Evolutionary conservation across 2,888 invertebrate species (phyloP).

Genomic region (Acronicta alni): DNA sequence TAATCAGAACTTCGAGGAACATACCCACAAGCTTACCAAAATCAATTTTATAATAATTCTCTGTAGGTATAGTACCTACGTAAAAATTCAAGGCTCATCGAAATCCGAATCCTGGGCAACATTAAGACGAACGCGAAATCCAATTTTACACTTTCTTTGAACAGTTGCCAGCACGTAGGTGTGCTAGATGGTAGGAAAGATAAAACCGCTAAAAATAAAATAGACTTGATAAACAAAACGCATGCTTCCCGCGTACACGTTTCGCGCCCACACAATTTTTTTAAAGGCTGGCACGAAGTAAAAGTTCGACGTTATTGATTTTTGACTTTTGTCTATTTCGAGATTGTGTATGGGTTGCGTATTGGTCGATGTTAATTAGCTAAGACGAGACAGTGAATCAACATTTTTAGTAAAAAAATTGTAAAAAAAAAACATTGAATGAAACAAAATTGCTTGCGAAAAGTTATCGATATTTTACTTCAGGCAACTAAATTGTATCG

Average conservation of each 20-base stretch:
- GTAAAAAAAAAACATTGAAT: not conserved
- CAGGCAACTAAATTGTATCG: no score
- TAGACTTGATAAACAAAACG: constrained; percentile 84
- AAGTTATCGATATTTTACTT: no score
- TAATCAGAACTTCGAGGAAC: not conserved
- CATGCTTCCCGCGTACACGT: constrained; percentile 71
- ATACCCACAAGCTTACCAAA: not conserved
- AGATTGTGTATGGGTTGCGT: constrained; percentile 38
- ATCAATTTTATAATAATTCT: not conserved
- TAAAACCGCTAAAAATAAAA: constrained; percentile 85
- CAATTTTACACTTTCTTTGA: constrained; percentile 87
- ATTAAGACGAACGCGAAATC: constrained; percentile 69
- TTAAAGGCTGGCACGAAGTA: constrained; percentile 60
- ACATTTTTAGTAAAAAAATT: constrained; percentile 12
- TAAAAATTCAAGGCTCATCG: constrained; percentile 53
- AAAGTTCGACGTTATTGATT: constrained; percentile 45
- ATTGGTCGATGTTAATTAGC: constrained; percentile 28
- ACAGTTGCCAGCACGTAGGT: constrained; percentile 84
- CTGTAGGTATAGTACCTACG: not conserved
- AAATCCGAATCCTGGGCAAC: constrained; percentile 71
- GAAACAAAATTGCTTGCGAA: no score
- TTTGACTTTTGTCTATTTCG: constrained; percentile 40
- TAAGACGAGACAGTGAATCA: constrained; percentile 16
- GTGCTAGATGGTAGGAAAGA: constrained; percentile 84
- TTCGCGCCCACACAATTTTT: constrained; percentile 70